These are phyloP conservation scores for Rhea pennata DNA, from an alignment of 2,113 vertebrate species.

Conservation along the genomic window DNA sequence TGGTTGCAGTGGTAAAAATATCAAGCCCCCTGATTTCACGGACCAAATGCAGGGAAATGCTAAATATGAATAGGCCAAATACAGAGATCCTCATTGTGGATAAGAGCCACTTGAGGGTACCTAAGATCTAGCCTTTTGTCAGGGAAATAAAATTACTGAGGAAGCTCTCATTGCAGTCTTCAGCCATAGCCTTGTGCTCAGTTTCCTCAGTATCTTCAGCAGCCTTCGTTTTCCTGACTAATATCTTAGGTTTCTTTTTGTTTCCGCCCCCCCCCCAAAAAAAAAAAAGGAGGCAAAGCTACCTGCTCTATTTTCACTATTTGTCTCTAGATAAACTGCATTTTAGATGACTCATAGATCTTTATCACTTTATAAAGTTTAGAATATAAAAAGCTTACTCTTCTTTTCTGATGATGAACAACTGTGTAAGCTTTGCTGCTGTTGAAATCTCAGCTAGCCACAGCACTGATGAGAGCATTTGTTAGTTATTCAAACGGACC, in stretches of 20 bases:
- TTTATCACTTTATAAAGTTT: slow-evolving; percentile 59
- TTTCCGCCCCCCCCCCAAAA: background rate
- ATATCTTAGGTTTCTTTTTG: background rate
- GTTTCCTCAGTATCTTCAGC: background rate
- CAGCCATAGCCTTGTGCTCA: background rate
- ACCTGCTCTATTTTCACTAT: slow-evolving; percentile 65
- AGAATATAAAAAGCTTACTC: slow-evolving; percentile 50
- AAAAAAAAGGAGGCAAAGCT: background rate
- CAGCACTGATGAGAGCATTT: background rate
- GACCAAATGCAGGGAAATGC: slow-evolving; percentile 5
- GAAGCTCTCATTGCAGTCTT: background rate
- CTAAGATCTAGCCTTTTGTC: background rate
- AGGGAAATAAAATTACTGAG: background rate
- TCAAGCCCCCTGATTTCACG: slow-evolving; percentile 9
- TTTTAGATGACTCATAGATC: slow-evolving; percentile 66
- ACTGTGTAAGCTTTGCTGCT: slow-evolving; percentile 7
- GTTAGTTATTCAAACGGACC: background rate
- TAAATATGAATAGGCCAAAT: slow-evolving; percentile 16
- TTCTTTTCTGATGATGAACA: slow-evolving; percentile 39
- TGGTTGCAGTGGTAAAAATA: slow-evolving; percentile 3
- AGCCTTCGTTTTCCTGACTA: background rate
- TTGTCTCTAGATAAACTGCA: slow-evolving; percentile 52
- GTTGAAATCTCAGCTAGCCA: background rate
- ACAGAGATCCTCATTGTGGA: slow-evolving; percentile 10
- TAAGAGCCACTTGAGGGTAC: slow-evolving; percentile 4